Base-by-base conservation (phyloP, 2,797 vertebrate species). In the Helarctos malayanus region DNA sequence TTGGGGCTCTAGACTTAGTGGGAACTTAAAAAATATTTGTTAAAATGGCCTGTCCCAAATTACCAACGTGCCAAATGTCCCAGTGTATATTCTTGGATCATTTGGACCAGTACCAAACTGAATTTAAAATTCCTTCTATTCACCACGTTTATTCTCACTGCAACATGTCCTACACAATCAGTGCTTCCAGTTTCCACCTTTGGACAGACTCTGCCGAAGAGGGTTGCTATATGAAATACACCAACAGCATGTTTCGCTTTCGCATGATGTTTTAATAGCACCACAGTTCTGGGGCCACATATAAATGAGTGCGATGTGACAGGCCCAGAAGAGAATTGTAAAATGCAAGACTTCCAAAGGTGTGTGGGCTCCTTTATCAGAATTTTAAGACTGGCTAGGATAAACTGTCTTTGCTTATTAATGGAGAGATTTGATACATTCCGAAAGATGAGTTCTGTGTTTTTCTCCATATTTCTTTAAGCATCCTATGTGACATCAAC, bases 111-210 rank as follows among this genome's bases (percentile, higher is more conserved):
- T 19, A 79, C 6, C 4, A 96, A 80, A 90, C 21, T 94, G 25
- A 68, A 84, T 12, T 94, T 92, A 57, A 91, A 91, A 73, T 94
- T 89, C 52, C 3, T 83, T 38, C 29, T 89, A 10, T 59, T 96
- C 25, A 57, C 29, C 41, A 57, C 80, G 19, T 86, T 83, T 83
- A 9, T 71, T 81, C 52, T 65, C 86, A 29, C 3, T 47, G 7
- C 15, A 87, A 80, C 49, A 9, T 7, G 75, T 8, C 63, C 52
- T 81, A 12, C 4, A 13, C 16, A 6, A 38, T 57, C 14, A 13
- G 6, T 57, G 16, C 23, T 94, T 94, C 61, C 47, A 47, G 32
- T 78, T 91, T 32, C 14, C 68, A 65, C 18, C 32, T 85, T 92
- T 88, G 59, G 29, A 47, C 35, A 71, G 63, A 69, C 16, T 68